Conservation (phyloP, 1,140 invertebrate genomes). For the Orius insidiosus region DNA sequence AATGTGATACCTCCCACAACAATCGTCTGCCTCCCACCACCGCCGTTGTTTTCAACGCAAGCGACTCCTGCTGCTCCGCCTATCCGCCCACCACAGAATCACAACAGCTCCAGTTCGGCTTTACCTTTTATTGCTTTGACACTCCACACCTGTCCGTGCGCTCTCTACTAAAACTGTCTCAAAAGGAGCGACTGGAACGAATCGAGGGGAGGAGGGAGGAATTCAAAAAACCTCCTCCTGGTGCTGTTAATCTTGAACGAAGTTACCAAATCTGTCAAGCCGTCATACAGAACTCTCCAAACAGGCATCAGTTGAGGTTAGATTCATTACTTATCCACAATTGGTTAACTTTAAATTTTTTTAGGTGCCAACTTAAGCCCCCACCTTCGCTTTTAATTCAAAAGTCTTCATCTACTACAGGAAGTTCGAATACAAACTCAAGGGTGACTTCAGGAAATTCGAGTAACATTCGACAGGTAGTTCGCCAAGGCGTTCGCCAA, state of each 20-base stretch:
- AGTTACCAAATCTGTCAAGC: conserved; percentile 93
- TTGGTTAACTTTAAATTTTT: not conserved
- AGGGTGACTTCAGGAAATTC: not conserved
- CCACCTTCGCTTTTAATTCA: conserved; percentile 53
- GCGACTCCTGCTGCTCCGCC: conserved; percentile 16
- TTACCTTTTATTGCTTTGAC: conserved; percentile 33
- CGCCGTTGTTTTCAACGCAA: conserved; percentile 18
- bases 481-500: conserved; percentile 12
- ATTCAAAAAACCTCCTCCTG: conserved; percentile 55
- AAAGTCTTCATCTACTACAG: conserved; percentile 25
- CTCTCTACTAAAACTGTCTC: conserved; percentile 27
- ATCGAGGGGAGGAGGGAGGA: conserved; percentile 13
- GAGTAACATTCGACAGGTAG: not conserved
- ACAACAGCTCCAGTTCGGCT: conserved; percentile 25
- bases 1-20: conserved; percentile 33
- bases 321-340: not conserved
- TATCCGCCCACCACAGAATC: conserved; percentile 24
- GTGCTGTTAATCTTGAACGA: conserved; percentile 76
- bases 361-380: conserved; percentile 61
- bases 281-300: conserved; percentile 81
- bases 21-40: conserved; percentile 30
- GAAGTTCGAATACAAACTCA: conserved; percentile 16
- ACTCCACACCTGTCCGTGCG: conserved; percentile 26
- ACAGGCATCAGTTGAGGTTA: conserved; percentile 30
- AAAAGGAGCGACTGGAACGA: conserved; percentile 20